phyloP scores from a whole-genome alignment of 2,797 vertebrate species.

The Lithobates pipiens region DNA sequence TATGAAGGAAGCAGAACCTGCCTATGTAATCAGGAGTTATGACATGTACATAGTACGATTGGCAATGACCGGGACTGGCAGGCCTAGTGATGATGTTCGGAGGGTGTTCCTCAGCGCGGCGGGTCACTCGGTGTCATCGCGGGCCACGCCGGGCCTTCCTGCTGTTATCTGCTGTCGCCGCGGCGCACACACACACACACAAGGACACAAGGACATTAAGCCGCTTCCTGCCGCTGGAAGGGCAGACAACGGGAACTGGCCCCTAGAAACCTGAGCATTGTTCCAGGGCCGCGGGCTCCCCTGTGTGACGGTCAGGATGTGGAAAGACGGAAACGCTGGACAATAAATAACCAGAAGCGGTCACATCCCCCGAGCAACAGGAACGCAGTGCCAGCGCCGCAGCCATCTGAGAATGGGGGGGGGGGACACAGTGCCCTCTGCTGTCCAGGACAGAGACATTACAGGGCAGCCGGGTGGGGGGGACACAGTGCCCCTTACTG shows the following conservation, averaged over 20 bases:
- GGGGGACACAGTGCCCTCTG: not conserved
- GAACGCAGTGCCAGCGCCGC: not conserved
- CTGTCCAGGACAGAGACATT: not conserved
- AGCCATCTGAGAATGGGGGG: too few species aligned
- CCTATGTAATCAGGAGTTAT: too few species aligned
- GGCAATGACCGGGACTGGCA: too few species aligned
- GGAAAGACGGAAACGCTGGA: not conserved
- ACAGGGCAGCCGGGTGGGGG: too few species aligned
- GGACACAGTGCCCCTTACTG: not conserved
- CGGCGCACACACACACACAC: not conserved
- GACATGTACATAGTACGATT: too few species aligned
- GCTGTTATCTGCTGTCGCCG: not conserved
- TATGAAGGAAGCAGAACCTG: too few species aligned
- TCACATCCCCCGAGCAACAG: conserved; percentile 16
- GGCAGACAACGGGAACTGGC: not conserved
- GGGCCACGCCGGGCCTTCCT: too few species aligned
- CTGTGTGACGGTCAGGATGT: conserved; percentile 39
- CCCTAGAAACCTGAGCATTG: conserved; percentile 15
- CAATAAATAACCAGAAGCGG: conserved; percentile 28
- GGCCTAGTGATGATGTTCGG: too few species aligned
- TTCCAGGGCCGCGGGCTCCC: not conserved
- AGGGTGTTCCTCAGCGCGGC: too few species aligned
- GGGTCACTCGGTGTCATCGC: too few species aligned
- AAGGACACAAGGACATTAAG: not conserved
- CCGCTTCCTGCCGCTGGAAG: not conserved